Conservation (phyloP, 2,113 vertebrate species). For the Ammodramus savannarum region DNA sequence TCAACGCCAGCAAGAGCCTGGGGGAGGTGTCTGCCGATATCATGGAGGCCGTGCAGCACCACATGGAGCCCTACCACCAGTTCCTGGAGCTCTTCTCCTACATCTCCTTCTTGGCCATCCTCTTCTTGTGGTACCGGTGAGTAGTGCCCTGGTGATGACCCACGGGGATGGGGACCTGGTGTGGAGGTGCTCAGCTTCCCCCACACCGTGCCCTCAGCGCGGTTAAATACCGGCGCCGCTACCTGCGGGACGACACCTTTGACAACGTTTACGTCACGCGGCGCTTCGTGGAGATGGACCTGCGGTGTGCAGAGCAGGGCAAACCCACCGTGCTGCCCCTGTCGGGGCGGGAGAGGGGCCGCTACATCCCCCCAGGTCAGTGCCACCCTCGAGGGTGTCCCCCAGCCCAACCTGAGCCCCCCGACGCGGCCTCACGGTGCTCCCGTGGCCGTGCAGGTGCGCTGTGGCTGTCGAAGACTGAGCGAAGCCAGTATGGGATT, state of each 20-base stretch:
- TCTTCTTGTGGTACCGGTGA: slow-evolving; percentile 78
- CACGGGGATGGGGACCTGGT: accelerated
- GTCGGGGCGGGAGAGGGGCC: slow-evolving; percentile 61
- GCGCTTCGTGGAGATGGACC: slow-evolving; percentile 77
- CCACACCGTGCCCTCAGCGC: slow-evolving; percentile 68
- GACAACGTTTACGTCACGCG: slow-evolving; percentile 87
- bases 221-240: slow-evolving; percentile 72
- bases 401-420: neutral
- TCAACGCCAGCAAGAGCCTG: slow-evolving; percentile 77
- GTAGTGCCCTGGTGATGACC: neutral
- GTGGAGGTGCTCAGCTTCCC: neutral
- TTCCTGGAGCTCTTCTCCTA: slow-evolving; percentile 66
- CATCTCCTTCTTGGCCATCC: slow-evolving; percentile 66
- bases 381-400: accelerated
- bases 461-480: slow-evolving; percentile 54
- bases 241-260: slow-evolving; percentile 74
- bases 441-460: slow-evolving; percentile 21
- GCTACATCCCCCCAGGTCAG: slow-evolving; percentile 80
- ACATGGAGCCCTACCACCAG: slow-evolving; percentile 31
- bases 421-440: accelerated
- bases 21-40: slow-evolving; percentile 78
- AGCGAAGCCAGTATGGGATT: slow-evolving; percentile 35
- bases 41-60: slow-evolving; percentile 65
- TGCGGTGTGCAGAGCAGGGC: slow-evolving; percentile 37
- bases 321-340: slow-evolving; percentile 79